Evolutionary conservation across 2,113 vertebrate species (phyloP), one percentile per base, ranked within the genome.

Genomic region (Tor tambroides): DNA sequence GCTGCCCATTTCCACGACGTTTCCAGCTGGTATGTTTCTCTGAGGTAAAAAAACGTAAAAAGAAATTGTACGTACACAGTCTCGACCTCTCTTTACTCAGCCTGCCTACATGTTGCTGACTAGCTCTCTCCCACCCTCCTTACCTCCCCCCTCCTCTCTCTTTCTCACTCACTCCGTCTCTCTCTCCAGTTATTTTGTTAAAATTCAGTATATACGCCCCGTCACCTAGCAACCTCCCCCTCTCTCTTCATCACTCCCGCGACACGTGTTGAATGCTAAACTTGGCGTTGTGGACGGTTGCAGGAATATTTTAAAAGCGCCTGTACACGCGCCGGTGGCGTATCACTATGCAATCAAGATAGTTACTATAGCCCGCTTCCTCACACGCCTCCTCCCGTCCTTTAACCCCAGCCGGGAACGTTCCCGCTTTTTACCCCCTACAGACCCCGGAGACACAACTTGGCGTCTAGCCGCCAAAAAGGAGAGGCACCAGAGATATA

Each of bases 181-280:
- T 85, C 86, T 92, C 92, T 89, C 92, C 88, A 84, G 84, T 93
- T 93, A 92, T 92, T 94, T 93, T 92, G 93, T 95, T 95, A 95
- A 95, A 93, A 95, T 95, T 95, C 95, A 94, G 94, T 95, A 95
- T 95, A 94, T 95, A 95, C 92, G 93, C 94, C 93, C 93, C 90
- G 94, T 95, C 93, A 93, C 95, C 93, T 94, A 93, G 95, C 94
- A 95, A 95, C 95, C 89, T 91, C 91, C 88, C 93, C 91, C 91
- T 21, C 86, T 80, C 89, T 89, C 88, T 90, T 92, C 92, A 90
- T 95, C 92, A 92, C 93, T 92, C 92, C 86, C 75, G 85, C 94
- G 91, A 95, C 94, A 95, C 95, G 94, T 95, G 95, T 95, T 95
- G 95, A 95, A 95, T 95, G 94, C 92, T 93, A 94, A 95, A 95